Evolutionary conservation across 2,888 invertebrate genomes (phyloP).

Genomic region (Mythimna ferrago): DNA sequence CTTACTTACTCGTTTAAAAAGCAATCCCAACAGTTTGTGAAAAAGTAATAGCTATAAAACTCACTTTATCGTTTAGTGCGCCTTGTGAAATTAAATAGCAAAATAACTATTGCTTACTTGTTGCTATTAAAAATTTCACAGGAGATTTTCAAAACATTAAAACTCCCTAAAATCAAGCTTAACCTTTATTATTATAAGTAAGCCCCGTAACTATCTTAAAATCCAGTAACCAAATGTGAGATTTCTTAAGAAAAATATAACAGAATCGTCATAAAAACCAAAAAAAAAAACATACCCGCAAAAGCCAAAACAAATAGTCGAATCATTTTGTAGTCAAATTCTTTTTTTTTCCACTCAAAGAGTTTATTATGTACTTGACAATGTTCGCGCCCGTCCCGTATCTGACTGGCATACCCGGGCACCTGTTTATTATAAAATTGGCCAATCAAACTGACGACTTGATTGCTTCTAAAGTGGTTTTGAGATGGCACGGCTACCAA

Average conservation of each 20-base stretch:
- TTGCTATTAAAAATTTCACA: neutral
- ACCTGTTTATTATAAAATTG: conserved; percentile 86
- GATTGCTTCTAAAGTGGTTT: conserved; percentile 78
- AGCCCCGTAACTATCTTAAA: neutral
- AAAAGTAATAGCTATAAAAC: neutral
- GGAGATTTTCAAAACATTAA: neutral
- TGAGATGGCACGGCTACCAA: conserved; percentile 81
- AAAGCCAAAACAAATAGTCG: conserved; percentile 62
- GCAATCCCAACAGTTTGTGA: neutral
- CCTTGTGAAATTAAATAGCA: conserved; percentile 32
- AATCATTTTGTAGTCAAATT: conserved; percentile 49
- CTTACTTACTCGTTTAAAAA: neutral
- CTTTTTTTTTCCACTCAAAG: conserved; percentile 54
- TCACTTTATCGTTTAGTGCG: neutral
- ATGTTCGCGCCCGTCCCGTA: conserved; percentile 59
- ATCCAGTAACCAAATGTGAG: no score
- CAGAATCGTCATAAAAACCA: neutral
- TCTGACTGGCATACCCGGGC: conserved; percentile 63
- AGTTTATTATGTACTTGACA: conserved; percentile 57
- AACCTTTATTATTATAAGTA: neutral
- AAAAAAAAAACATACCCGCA: conserved; percentile 61
- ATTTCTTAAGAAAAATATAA: no score
- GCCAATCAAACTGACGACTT: conserved; percentile 76
- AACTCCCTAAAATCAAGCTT: neutral
- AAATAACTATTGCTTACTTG: accelerated